Evolutionary conservation across 2,888 invertebrate species (phyloP).

Genomic region (Prenolepis imparis): DNA sequence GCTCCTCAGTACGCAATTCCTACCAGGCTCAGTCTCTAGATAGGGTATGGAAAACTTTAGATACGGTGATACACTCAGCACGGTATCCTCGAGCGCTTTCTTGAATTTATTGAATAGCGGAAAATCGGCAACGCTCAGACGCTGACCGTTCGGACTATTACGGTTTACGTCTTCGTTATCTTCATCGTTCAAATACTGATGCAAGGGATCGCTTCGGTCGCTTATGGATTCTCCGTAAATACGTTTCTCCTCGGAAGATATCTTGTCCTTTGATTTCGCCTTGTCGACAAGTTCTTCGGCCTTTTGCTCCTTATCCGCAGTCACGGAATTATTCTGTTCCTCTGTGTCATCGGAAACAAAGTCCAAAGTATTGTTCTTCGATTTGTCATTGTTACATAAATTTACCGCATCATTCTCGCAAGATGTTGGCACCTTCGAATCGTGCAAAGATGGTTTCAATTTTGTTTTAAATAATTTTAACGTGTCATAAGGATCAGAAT

Average conservation of each 20-base stretch:
- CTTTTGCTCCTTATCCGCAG: slow-evolving; percentile 59
- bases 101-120: slow-evolving; percentile 91
- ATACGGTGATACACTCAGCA: slow-evolving; percentile 95
- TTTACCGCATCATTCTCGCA: not conserved
- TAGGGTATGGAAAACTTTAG: slow-evolving; percentile 94
- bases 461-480: slow-evolving; percentile 82
- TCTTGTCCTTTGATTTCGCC: slow-evolving; percentile 71
- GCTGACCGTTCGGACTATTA: slow-evolving; percentile 83
- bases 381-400: not conserved
- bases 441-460: slow-evolving; percentile 60
- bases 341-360: slow-evolving; percentile 33
- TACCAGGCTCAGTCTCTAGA: slow-evolving; percentile 94
- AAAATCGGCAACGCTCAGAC: slow-evolving; percentile 88
- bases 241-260: slow-evolving; percentile 83
- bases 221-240: slow-evolving; percentile 88
- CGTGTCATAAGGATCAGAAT: slow-evolving; percentile 82
- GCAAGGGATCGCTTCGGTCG: slow-evolving; percentile 95
- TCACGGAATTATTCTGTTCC: slow-evolving; percentile 68
- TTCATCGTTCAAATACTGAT: slow-evolving; percentile 86
- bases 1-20: slow-evolving; percentile 90
- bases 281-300: slow-evolving; percentile 63
- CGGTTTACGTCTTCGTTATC: slow-evolving; percentile 85
- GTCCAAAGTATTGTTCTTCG: slow-evolving; percentile 41
- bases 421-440: slow-evolving; percentile 50
- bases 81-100: slow-evolving; percentile 91